These are phyloP conservation scores for Samia ricini DNA, from an alignment of 1,140 invertebrate species.

Conservation along the genomic window DNA sequence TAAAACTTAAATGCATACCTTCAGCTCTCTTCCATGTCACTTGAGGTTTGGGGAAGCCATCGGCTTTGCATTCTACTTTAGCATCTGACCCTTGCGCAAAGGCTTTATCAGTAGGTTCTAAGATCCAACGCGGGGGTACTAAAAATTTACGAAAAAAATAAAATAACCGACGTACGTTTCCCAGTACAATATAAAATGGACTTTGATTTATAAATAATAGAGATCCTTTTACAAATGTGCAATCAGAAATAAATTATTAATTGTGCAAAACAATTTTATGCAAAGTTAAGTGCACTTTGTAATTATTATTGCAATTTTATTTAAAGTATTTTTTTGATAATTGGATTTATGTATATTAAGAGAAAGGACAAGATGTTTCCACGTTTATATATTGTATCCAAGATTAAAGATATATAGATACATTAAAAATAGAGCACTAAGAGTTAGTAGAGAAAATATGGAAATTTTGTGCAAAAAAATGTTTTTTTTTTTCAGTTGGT, in stretches of 20 bases:
- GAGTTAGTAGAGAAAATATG: too few species aligned
- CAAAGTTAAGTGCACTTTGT: too few species aligned
- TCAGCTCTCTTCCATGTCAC: slow-evolving; percentile 97
- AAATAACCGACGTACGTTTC: background rate
- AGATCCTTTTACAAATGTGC: background rate
- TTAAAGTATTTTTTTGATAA: background rate
- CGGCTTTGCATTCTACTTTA: slow-evolving; percentile 95
- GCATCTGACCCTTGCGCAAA: slow-evolving; percentile 96
- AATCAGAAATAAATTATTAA: background rate
- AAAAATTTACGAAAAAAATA: slow-evolving; percentile 47
- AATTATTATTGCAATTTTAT: slow-evolving; percentile 12
- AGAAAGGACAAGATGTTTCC: background rate
- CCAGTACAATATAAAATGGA: background rate
- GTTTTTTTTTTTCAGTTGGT: too few species aligned
- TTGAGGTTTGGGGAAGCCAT: slow-evolving; percentile 95
- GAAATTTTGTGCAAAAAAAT: too few species aligned
- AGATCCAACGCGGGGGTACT: slow-evolving; percentile 98
- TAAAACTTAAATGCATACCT: slow-evolving; percentile 79
- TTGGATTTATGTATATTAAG: background rate
- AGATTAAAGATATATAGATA: background rate
- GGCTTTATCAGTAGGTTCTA: slow-evolving; percentile 96
- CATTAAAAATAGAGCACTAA: too few species aligned
- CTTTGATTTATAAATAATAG: background rate
- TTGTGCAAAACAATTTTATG: background rate
- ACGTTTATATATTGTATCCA: background rate